These are phyloP conservation scores for Pristionchus arcanus DNA, from an alignment of 2,888 invertebrate genomes.

Conservation along the genomic window DNA sequence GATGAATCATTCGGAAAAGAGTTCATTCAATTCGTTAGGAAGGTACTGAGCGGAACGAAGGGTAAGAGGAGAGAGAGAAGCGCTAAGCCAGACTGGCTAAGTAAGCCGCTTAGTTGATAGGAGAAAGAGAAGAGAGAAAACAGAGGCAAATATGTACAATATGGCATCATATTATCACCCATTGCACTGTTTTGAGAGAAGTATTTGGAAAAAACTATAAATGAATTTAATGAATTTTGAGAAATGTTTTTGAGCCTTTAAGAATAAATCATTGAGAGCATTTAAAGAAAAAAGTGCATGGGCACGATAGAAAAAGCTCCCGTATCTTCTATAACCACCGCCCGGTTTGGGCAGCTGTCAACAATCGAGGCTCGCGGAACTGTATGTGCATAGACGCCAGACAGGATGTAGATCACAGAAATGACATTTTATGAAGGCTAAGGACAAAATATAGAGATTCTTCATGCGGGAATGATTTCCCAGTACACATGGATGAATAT, in stretches of 20 bases:
- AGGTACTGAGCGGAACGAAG: not conserved
- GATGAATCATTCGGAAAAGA: not conserved
- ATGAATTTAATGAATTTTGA: too few species aligned
- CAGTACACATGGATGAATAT: too few species aligned
- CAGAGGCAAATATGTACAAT: slow-evolving; percentile 8
- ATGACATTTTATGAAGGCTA: not conserved
- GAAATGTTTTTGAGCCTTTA: too few species aligned
- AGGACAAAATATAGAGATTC: too few species aligned
- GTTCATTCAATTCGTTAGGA: not conserved
- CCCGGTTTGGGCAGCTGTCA: not conserved
- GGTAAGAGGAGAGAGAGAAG: slow-evolving; percentile 29
- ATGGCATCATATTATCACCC: slow-evolving; percentile 10
- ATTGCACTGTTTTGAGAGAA: not conserved
- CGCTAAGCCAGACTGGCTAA: slow-evolving; percentile 14
- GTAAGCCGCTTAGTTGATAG: slow-evolving; percentile 39
- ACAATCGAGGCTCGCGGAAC: not conserved
- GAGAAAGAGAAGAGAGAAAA: not conserved
- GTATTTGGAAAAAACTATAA: too few species aligned
- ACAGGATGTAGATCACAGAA: not conserved
- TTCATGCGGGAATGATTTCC: too few species aligned
- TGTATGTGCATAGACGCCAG: not conserved
- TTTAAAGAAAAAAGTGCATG: too few species aligned
- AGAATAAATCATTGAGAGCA: too few species aligned
- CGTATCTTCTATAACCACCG: too few species aligned
- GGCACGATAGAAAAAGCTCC: too few species aligned